These are phyloP conservation scores for Limenitis camilla DNA, from an alignment of 2,888 invertebrate species.

Conservation along the genomic window DNA sequence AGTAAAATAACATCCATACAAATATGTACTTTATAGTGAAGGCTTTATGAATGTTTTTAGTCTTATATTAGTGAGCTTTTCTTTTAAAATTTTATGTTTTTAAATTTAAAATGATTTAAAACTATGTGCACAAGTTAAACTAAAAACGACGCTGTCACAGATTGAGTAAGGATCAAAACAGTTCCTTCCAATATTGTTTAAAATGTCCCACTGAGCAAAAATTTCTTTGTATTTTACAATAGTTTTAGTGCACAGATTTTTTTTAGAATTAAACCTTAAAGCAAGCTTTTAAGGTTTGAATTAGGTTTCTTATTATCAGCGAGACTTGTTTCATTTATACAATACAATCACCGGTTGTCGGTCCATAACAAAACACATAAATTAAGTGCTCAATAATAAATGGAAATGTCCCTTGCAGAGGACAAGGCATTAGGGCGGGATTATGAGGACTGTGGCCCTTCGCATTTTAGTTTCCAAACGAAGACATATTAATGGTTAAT, in stretches of 20 bases:
- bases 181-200: constrained; percentile 35
- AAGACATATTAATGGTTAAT: constrained; percentile 5
- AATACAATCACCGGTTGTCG: constrained; percentile 52
- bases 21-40: constrained; percentile 25
- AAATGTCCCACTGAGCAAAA: constrained; percentile 55
- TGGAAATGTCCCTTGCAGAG: constrained; percentile 75
- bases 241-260: constrained; percentile 23
- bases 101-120: constrained; percentile 39
- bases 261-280: constrained; percentile 26
- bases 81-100: constrained; percentile 46
- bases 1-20: constrained; percentile 1
- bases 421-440: constrained; percentile 74
- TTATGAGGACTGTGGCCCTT: constrained; percentile 66
- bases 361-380: constrained; percentile 76
- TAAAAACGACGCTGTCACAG: constrained; percentile 33
- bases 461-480: constrained; percentile 40
- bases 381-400: constrained; percentile 77
- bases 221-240: constrained; percentile 32
- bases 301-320: constrained; percentile 12
- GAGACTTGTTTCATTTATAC: constrained; percentile 35
- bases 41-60: constrained; percentile 16
- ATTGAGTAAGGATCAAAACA: constrained; percentile 32
- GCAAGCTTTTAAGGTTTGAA: constrained; percentile 21
- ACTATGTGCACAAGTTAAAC: constrained; percentile 22
- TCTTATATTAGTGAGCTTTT: constrained; percentile 21